Conservation (phyloP, 2,113 vertebrate genomes). For the Anser cygnoides region DNA sequence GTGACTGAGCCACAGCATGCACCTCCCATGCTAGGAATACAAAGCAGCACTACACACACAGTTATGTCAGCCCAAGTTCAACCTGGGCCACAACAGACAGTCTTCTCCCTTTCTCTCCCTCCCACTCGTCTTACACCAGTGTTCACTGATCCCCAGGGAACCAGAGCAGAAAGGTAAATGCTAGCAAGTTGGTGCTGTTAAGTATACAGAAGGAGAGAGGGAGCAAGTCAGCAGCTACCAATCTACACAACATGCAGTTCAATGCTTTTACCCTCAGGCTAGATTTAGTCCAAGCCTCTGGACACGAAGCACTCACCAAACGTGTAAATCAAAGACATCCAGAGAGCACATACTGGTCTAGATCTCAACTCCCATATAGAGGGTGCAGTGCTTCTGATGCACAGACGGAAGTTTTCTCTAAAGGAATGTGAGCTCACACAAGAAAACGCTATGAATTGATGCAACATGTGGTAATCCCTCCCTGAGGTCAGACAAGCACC, state of each 20-base stretch:
- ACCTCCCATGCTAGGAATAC: background rate
- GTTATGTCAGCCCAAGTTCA: background rate
- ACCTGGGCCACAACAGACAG: background rate
- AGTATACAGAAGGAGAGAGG: background rate
- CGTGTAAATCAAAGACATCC: background rate
- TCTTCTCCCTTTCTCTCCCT: background rate
- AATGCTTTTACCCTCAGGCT: background rate
- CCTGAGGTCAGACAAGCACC: background rate
- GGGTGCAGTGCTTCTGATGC: background rate
- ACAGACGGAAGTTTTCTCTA: background rate
- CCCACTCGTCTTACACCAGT: background rate
- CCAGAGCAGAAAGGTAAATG: background rate
- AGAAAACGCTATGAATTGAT: background rate
- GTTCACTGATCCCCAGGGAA: background rate
- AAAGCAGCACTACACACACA: background rate
- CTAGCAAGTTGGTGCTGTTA: background rate
- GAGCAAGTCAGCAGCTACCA: background rate
- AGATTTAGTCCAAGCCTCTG: background rate
- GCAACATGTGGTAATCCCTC: accelerated
- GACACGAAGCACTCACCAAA: background rate
- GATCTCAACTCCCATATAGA: accelerated
- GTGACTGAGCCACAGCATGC: background rate
- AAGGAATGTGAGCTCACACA: background rate
- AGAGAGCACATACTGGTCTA: background rate
- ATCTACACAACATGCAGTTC: background rate